Conservation (phyloP, 2,888 invertebrate genomes). For the Dioctria rufipes region DNA sequence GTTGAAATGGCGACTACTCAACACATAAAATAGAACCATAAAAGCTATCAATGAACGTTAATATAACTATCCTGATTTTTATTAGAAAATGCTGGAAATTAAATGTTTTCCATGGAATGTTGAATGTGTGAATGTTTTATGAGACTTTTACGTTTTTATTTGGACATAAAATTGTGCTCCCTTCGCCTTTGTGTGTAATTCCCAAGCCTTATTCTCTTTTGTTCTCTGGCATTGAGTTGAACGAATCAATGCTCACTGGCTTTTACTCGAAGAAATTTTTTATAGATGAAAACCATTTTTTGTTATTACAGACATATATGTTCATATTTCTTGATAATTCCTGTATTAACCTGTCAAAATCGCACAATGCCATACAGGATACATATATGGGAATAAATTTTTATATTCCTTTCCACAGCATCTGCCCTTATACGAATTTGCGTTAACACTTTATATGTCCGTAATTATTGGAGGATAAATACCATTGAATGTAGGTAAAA, state of each 20-base stretch:
- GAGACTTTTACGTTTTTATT: conserved; percentile 32
- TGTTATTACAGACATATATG: neutral
- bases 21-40: conserved; percentile 33
- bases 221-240: conserved; percentile 23
- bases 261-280: conserved; percentile 22
- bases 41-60: conserved; percentile 27
- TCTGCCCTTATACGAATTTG: too few species aligned
- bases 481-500: too few species aligned
- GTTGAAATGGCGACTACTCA: conserved; percentile 8
- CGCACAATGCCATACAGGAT: conserved; percentile 7
- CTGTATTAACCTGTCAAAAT: conserved; percentile 33
- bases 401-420: neutral
- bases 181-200: conserved; percentile 15
- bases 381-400: conserved; percentile 29
- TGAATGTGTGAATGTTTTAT: conserved; percentile 37
- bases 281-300: conserved; percentile 32
- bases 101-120: conserved; percentile 9
- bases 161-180: conserved; percentile 23
- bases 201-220: conserved; percentile 17
- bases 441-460: too few species aligned
- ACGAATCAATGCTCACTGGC: conserved; percentile 20
- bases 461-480: too few species aligned
- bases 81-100: conserved; percentile 34
- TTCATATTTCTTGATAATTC: conserved; percentile 40
- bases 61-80: conserved; percentile 21